Conservation (phyloP, 2,113 vertebrate species). For the Apus apus region DNA sequence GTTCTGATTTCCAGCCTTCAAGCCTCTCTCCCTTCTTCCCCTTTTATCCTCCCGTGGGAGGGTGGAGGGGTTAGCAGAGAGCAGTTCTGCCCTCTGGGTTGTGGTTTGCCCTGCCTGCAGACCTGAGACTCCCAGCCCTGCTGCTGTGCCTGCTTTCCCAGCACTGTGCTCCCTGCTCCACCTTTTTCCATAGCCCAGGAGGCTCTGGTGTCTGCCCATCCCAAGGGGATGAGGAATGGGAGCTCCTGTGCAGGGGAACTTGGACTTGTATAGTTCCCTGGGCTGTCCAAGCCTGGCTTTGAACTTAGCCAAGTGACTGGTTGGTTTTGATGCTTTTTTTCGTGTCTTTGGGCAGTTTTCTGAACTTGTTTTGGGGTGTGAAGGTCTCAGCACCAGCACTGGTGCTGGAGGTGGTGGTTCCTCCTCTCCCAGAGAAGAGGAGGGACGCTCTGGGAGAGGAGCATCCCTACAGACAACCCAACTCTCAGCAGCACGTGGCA, state of each 20-base stretch:
- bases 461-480: neutral
- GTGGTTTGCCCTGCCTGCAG: no score
- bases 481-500: neutral
- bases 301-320: neutral
- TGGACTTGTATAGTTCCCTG: neutral
- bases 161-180: fast-evolving
- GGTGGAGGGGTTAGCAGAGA: no score
- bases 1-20: no score
- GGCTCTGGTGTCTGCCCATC: neutral
- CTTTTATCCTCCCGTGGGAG: no score
- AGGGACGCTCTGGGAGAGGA: neutral
- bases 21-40: no score
- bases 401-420: neutral
- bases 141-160: neutral
- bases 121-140: fast-evolving
- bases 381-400: neutral
- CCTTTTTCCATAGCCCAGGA: neutral
- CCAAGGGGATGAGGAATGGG: neutral
- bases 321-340: neutral
- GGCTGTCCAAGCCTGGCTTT: neutral
- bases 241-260: neutral
- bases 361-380: neutral
- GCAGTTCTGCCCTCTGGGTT: no score
- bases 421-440: no score
- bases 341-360: neutral